Evolutionary conservation across 2,113 vertebrate species (phyloP), one percentile per base, ranked within the genome.

Genomic region (Sebastes schlegelii): DNA sequence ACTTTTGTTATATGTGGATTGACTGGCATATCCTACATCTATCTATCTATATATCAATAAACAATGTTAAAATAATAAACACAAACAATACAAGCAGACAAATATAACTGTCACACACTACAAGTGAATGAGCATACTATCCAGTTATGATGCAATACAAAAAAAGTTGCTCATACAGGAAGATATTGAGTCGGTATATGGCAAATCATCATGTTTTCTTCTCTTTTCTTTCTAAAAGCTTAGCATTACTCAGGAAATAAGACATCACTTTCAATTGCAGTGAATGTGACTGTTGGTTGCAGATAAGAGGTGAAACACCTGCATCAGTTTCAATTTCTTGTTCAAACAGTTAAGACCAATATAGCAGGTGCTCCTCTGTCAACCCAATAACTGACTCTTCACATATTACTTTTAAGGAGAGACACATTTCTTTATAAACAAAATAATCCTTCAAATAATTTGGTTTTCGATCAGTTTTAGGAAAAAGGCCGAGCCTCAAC

Each of bases 301-400:
- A 52, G 48, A 69, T 16, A 42, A 23, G 4, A 67, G 67, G 52
- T 66, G 46, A 63, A 82, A 84, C 48, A 46, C 26, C 11, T 43
- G 23, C 10, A 64, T 77, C 51, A 54, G 80, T 89, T 89, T 89
- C 80, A 46, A 68, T 86, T 88, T 82, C 78, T 67, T 71, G n/a
- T 60, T 79, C 13, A 74, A 16, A 71, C 62, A 42, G 40, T 48
- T 48, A 6, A 69, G 17, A n/a, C 23, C 10, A 16, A 55, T 62
- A 34, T 1, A 8, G 3, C 23, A 13, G 26, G 26, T 26, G 60
- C 8, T 12, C 52, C 9, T 46, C 12, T n/a, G 17, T 55, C 17
- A 23, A 11, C 2, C 5, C 0, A 51, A 16, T 1, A 8, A 64
- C 7, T 55, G 26, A 19, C 19, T 7, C 21, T 17, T 46, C 54